phyloP scores from a whole-genome alignment of 1,140 invertebrate species.

The Drosophila watanabei region DNA sequence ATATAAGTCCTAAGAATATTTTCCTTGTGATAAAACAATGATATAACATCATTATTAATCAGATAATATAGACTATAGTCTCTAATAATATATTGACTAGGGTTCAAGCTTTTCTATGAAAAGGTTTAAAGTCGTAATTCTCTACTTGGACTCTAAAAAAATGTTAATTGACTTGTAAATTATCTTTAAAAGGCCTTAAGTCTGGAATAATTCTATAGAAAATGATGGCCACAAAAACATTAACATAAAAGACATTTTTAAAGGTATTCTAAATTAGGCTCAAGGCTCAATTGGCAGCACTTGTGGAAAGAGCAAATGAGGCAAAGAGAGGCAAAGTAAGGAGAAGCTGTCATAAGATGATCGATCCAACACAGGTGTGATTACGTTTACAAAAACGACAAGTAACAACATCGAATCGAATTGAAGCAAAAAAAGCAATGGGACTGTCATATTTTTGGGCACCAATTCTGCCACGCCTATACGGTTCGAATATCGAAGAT shows the following conservation, averaged over 20 bases:
- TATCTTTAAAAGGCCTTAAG: too few species aligned
- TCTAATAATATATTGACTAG: neutral
- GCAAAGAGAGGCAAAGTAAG: slow-evolving; percentile 4
- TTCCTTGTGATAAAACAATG: neutral
- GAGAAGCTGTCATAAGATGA: slow-evolving; percentile 11
- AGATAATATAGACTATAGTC: neutral
- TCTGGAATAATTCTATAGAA: neutral
- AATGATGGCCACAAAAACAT: neutral
- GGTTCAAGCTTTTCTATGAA: too few species aligned
- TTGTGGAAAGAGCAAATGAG: neutral
- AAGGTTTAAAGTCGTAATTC: too few species aligned
- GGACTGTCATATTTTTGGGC: slow-evolving; percentile 31
- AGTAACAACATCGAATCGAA: slow-evolving; percentile 33
- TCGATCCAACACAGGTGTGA: neutral
- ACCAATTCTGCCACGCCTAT: slow-evolving; percentile 26
- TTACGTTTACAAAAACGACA: slow-evolving; percentile 3
- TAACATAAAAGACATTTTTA: neutral
- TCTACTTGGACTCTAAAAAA: too few species aligned
- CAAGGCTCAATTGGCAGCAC: slow-evolving; percentile 16
- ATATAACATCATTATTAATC: too few species aligned
- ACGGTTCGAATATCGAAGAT: neutral
- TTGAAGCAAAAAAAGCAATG: slow-evolving; percentile 34
- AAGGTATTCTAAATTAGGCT: neutral
- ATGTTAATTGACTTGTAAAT: too few species aligned
- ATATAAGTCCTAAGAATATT: neutral